Percentiles rank a stretch among this genome's conserved stretches.
Evolutionary conservation across 2,797 vertebrate genomes (phyloP).

Genomic region (Malurus splendens): DNA sequence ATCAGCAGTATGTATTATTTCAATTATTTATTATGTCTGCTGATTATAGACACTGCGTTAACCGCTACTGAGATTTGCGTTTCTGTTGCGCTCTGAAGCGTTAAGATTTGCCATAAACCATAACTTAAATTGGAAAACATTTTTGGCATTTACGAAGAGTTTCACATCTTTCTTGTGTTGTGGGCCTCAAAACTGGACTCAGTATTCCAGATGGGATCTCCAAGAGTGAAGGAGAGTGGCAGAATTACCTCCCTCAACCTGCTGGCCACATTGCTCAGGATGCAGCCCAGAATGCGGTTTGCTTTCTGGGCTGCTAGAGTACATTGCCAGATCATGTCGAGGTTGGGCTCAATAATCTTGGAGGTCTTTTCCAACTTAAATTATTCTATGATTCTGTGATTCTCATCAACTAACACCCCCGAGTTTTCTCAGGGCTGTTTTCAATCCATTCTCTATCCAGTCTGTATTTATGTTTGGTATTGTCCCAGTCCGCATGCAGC

Average conservation of each 20-base stretch:
- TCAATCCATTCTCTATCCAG: background rate
- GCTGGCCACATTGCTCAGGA: background rate
- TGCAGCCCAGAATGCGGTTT: background rate
- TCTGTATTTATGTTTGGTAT: background rate
- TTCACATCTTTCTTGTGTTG: background rate
- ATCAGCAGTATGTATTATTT: background rate
- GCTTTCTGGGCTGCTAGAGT: background rate
- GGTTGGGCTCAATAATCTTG: background rate
- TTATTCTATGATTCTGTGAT: background rate
- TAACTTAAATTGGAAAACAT: background rate
- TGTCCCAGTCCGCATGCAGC: background rate
- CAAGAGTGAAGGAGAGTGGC: background rate
- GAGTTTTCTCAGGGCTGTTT: background rate
- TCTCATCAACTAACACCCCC: background rate
- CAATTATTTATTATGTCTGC: background rate
- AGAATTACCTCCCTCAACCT: background rate
- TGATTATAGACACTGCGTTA: background rate
- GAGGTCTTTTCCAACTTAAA: background rate
- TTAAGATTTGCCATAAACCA: background rate
- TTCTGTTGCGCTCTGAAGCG: background rate
- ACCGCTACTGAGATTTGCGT: background rate
- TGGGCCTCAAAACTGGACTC: background rate
- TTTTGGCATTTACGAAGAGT: background rate
- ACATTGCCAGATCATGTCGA: background rate
- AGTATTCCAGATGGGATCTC: background rate